Conservation (phyloP, 2,113 vertebrate species). For the Muntiacus muntjak region DNA sequence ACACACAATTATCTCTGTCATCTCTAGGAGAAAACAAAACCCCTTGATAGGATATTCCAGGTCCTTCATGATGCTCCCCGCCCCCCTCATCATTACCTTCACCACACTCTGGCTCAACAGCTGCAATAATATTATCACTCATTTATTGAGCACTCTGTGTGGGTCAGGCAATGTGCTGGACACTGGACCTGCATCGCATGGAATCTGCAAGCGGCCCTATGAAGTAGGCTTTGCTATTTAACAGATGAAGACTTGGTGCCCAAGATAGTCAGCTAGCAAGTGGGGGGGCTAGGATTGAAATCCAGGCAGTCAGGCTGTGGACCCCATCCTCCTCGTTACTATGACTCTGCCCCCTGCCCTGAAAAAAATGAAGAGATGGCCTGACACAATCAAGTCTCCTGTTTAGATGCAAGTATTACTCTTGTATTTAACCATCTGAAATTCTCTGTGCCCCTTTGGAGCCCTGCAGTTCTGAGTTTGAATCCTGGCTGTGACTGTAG, state of each 20-base stretch:
- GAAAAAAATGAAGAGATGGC: background rate
- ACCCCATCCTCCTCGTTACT: background rate
- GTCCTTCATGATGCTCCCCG: background rate
- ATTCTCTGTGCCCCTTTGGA: background rate
- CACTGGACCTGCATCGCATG: background rate
- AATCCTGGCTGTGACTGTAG: background rate
- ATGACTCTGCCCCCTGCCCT: background rate
- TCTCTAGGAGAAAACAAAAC: background rate
- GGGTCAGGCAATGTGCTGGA: background rate
- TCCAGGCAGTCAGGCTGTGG: background rate
- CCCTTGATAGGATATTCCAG: background rate
- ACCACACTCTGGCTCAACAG: background rate
- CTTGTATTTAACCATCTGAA: background rate
- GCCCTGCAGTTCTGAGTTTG: background rate
- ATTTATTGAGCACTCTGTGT: background rate
- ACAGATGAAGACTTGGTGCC: background rate
- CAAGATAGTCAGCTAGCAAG: background rate
- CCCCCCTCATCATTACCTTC: background rate
- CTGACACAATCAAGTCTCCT: background rate
- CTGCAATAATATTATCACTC: background rate
- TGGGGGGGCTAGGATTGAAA: background rate
- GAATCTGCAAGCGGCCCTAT: background rate
- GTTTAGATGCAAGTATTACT: background rate
- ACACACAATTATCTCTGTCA: background rate
- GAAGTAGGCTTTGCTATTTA: background rate